A percentile compares a stretch with the other conserved stretches of the same genome.
Conservation (phyloP, 1,140 invertebrate species). For the Colletes latitarsis region DNA sequence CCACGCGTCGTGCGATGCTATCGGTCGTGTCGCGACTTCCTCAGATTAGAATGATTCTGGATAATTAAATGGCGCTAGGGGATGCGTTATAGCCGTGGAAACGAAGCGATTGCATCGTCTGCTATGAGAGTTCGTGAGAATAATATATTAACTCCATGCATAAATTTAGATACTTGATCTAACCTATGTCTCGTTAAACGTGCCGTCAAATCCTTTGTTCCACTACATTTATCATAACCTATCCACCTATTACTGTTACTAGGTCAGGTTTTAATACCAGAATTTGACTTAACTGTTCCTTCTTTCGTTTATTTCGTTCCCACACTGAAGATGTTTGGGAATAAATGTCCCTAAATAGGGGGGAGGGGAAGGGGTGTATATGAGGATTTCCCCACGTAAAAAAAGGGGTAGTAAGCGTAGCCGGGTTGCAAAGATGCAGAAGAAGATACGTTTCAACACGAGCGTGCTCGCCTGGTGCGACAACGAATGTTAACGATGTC, state of each 20-base stretch:
- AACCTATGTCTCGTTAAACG: neutral
- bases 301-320: too few species aligned
- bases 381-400: too few species aligned
- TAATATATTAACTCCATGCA: neutral
- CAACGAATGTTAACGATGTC: conserved; percentile 16
- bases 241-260: too few species aligned
- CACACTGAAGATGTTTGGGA: too few species aligned
- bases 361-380: too few species aligned
- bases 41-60: neutral
- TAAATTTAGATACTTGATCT: too few species aligned
- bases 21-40: neutral
- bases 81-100: neutral
- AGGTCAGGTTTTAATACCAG: too few species aligned
- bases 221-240: too few species aligned
- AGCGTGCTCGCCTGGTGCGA: neutral
- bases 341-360: too few species aligned
- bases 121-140: neutral
- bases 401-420: neutral
- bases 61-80: conserved; percentile 4
- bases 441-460: neutral
- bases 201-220: too few species aligned
- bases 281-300: too few species aligned
- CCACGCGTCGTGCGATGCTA: conserved; percentile 7
- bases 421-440: neutral
- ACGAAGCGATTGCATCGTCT: neutral